Evolutionary conservation across 2,113 vertebrate genomes (phyloP), one percentile per base, ranked within the genome.

Genomic region (Proteles cristata): DNA sequence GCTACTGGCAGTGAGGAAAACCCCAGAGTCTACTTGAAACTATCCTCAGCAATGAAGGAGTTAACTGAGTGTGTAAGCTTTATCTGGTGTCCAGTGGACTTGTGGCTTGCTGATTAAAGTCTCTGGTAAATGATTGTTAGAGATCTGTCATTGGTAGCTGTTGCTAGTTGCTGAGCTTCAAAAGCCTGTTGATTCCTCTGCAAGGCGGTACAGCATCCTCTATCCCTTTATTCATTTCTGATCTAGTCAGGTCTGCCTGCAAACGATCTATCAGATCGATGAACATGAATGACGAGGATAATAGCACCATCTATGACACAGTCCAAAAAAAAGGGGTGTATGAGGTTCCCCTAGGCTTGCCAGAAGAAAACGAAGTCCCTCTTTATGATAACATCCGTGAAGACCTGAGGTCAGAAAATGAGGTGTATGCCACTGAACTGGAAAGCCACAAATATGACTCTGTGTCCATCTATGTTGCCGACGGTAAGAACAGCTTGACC

Each of bases 51-150:
- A 0, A 81, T 39, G 83, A 98, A 99, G 81, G 98, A 96, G 98
- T 99, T 99, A 99, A 99, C 97, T 63, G 74, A 96, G 79, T 76
- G 28, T 90, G 71, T 94, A 81, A 84, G 81, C 96, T 97, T 97
- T 98, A 97, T 97, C 98, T 98, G 94, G 79, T 71, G 39, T 93
- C 96, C 55, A 45, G 8, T 97, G 97, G 83, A 97, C 98, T 93
- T 89, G 92, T 92, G 97, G 97, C 97, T 97, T 98, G 96, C 97
- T 97, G 98, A 98, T 97, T 98, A 98, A 98, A 97, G 96, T 74
- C 96, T 98, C 97, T 25, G 0, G 98, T 99, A 98, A 99, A 99
- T 99, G 98, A 99, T 99, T 99, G 98, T 91, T 98, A 97, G 98
- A 98, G 95, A 83, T 88, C 91, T 98, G 97, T 98, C 98, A 97